Percentiles rank a stretch among this genome's conserved stretches.
These are phyloP conservation scores for Cercopithecus hamlyni DNA, from an alignment of 2,797 vertebrate genomes.

Conservation along the genomic window DNA sequence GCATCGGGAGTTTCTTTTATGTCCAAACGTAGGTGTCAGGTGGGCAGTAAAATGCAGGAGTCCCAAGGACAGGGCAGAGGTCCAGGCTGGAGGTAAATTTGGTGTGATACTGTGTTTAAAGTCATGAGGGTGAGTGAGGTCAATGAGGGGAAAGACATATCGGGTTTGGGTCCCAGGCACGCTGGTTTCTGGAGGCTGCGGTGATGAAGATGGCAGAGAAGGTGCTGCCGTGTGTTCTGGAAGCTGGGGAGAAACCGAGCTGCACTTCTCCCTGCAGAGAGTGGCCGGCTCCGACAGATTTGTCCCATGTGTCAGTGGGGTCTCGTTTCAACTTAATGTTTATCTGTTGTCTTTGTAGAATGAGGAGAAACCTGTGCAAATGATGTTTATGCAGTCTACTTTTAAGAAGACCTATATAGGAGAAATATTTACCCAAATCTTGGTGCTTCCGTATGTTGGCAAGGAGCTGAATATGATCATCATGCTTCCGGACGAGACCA, in stretches of 20 bases:
- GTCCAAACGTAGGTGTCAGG: background rate
- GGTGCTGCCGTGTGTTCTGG: background rate
- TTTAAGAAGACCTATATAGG: slow-evolving; percentile 39
- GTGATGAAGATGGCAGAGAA: background rate
- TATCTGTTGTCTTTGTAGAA: slow-evolving; percentile 11
- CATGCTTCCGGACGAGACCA: slow-evolving; percentile 50
- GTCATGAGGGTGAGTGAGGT: background rate
- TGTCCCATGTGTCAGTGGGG: fast-evolving
- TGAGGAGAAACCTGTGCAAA: slow-evolving; percentile 47
- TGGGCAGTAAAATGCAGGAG: background rate
- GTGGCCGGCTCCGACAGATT: fast-evolving
- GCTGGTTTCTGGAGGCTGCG: background rate
- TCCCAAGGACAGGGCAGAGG: background rate
- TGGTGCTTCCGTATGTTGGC: slow-evolving; percentile 38
- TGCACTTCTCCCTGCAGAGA: fast-evolving
- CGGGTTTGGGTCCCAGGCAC: background rate
- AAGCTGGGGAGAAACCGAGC: background rate
- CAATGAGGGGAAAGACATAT: background rate
- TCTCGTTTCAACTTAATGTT: background rate
- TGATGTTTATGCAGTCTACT: slow-evolving; percentile 51
- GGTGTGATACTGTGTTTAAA: background rate
- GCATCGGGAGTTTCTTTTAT: background rate
- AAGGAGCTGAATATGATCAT: slow-evolving; percentile 66
- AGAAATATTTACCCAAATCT: slow-evolving; percentile 53
- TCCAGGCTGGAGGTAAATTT: background rate